Evolutionary conservation across 2,888 invertebrate genomes (phyloP).

Genomic region (Ecdyonurus torrentis): DNA sequence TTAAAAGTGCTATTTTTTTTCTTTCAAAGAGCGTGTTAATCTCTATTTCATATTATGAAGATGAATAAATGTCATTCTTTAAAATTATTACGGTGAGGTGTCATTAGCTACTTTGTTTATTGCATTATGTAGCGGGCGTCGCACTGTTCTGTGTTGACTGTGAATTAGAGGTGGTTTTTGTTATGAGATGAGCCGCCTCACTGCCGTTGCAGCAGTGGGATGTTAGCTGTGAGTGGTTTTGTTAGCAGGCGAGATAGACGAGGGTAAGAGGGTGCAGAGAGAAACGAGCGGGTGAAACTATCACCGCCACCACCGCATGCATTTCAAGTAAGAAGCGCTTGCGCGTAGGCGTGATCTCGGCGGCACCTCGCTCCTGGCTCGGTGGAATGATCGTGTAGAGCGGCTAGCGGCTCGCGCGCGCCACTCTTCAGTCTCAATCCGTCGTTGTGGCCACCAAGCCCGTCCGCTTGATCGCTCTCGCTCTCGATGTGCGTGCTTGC

Average conservation of each 20-base stretch:
- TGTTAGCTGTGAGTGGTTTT: background rate
- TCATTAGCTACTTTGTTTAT: background rate
- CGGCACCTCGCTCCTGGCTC: background rate
- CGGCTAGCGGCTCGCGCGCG: background rate
- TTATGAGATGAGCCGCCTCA: background rate
- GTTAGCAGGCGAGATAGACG: background rate
- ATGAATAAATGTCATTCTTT: background rate
- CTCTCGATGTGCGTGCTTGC: background rate
- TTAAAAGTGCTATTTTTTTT: no score
- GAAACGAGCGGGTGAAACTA: background rate
- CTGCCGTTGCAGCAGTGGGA: background rate
- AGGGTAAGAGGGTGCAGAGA: background rate
- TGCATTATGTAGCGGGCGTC: background rate
- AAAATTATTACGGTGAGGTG: background rate
- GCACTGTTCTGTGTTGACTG: background rate
- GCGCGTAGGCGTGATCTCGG: background rate
- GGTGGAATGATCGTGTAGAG: background rate
- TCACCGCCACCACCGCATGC: background rate
- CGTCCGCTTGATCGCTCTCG: background rate
- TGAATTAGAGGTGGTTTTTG: background rate
- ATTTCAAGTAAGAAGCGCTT: background rate
- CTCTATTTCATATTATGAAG: no score
- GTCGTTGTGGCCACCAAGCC: background rate
- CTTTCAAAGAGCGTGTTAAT: no score
- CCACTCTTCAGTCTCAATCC: background rate